phyloP scores from a whole-genome alignment of 2,113 vertebrate species.

The Lanius collurio region DNA sequence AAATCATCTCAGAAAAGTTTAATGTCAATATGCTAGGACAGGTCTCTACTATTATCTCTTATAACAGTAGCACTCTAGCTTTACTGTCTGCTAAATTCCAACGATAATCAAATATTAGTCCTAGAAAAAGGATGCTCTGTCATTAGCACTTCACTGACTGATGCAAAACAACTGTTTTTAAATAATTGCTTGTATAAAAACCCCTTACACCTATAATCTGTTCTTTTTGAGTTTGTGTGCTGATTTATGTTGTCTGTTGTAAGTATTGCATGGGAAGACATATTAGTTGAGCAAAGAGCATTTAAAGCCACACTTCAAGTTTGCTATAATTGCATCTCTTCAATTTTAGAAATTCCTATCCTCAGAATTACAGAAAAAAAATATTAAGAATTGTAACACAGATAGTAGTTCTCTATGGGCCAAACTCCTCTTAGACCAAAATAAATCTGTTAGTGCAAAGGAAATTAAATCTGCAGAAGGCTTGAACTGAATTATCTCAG shows the following conservation, averaged over 20 bases:
- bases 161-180: background rate
- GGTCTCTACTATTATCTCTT: background rate
- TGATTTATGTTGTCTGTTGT: background rate
- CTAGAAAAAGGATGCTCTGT: background rate
- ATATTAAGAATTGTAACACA: background rate
- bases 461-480: background rate
- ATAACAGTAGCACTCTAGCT: background rate
- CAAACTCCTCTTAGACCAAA: background rate
- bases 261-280: background rate
- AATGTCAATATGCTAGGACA: background rate
- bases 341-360: background rate
- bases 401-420: background rate
- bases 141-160: background rate
- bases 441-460: background rate
- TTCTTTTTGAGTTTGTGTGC: background rate
- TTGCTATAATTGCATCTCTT: background rate
- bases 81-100: background rate
- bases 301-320: background rate
- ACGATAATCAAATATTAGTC: background rate
- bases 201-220: background rate
- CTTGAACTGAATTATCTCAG: background rate
- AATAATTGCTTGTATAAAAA: background rate
- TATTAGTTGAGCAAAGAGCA: background rate
- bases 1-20: background rate
- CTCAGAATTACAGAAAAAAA: background rate